Base-by-base conservation (phyloP, 2,888 invertebrate species). In the Stenodera caucasica region DNA sequence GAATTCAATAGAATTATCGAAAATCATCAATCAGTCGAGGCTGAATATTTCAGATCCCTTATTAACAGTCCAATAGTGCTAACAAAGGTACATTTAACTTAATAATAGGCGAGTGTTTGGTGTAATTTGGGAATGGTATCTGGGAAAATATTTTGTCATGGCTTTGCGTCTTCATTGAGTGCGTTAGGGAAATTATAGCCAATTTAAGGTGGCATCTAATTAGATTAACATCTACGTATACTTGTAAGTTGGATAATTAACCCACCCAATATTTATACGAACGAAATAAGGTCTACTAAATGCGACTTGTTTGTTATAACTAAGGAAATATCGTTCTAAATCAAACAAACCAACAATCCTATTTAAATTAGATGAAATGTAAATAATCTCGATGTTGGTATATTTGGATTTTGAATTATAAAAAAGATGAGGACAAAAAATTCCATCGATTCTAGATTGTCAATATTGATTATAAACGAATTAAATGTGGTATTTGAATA, bases 231-330 rank as follows among this genome's bases (percentile, higher is more conserved):
- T 60, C 57, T 57, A 51, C 63, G 57, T 53, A 55, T 58, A 29
- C 61, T 61, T 54, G 57, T 61, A 61, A 61, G 33, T 61, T 55
- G 26, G 62, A 56, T 57, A 63, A 63, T 63, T 63, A 63, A 63
- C 59, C 63, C 53, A 52, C 53, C 2, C 33, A 57, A 54, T 63
- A 63, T 63, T 63, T 63, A 63, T 63, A 59, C 56, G 57, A 51
- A 45, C 21, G 45, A 21, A 45, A 45, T 45, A 15, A 21, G 11
- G 11, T 12, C 45, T 12, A 51, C 54, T n/a, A 51, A 57, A 49
- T 59, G 40, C 49, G 54, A 57, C 18, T 45, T 45, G 49, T 52
- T 53, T 45, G 54, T 35, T 40, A 57, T 57, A 37, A 12, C 32
- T 26, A 32, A 32, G 53, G 49, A 21, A 56, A 57, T 58, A 58